Conservation (phyloP, 2,113 vertebrate species). For the Antechinus stuartii region DNA sequence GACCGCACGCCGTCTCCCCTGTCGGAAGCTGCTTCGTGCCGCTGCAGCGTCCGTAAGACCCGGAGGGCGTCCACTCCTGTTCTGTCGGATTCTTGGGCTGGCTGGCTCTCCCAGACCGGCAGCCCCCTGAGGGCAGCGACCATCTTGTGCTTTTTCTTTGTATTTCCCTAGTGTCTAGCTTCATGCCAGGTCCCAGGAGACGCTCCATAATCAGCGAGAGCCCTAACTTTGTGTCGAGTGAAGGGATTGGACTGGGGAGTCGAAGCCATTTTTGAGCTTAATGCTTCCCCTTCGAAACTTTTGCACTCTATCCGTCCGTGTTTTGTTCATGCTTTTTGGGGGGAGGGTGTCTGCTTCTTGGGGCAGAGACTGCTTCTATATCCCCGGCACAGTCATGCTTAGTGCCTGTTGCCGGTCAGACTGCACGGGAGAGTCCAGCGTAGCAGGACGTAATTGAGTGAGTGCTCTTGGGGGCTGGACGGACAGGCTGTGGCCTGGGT, state of each 20-base stretch:
- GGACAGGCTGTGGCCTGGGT: neutral
- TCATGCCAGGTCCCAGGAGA: too few species aligned
- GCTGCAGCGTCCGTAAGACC: too few species aligned
- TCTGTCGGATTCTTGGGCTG: neutral
- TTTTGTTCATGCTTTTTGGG: neutral
- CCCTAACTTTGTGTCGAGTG: too few species aligned
- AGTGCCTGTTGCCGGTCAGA: neutral
- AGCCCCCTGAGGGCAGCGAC: neutral
- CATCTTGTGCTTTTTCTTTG: neutral
- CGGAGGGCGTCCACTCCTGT: too few species aligned
- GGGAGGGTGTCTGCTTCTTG: neutral
- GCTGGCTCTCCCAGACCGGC: too few species aligned
- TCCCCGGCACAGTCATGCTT: neutral
- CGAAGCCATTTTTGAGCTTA: neutral
- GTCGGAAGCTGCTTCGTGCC: too few species aligned
- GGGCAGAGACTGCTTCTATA: neutral
- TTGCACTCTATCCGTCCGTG: too few species aligned
- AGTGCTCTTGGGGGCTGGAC: neutral
- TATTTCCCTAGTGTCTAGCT: neutral
- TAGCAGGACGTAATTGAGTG: slow-evolving; percentile 11
- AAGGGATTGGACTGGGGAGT: too few species aligned
- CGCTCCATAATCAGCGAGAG: neutral
- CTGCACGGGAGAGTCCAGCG: neutral
- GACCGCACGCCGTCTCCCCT: too few species aligned
- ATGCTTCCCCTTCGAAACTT: neutral